phyloP scores from a whole-genome alignment of 2,113 vertebrate genomes.

The Sigmodon hispidus region DNA sequence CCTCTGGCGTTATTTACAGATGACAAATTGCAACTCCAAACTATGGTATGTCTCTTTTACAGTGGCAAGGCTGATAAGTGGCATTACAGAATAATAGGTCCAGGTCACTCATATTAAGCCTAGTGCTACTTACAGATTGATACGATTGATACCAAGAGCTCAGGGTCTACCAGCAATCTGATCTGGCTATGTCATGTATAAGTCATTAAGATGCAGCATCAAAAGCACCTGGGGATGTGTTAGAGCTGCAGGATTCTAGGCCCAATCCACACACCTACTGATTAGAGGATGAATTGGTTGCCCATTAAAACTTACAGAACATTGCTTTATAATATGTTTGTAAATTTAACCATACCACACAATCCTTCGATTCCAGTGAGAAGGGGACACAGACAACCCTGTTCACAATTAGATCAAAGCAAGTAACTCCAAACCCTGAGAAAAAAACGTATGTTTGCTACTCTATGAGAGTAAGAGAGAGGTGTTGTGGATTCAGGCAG shows the following conservation, averaged over 20 bases:
- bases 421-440: neutral
- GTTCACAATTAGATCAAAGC: neutral
- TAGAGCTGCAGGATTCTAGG: neutral
- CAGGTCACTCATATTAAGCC: neutral
- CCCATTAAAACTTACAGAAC: neutral
- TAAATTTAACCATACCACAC: fast-evolving
- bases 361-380: neutral
- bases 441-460: neutral
- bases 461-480: neutral
- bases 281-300: neutral
- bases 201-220: neutral
- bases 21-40: neutral
- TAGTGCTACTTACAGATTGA: neutral
- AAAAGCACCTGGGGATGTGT: neutral
- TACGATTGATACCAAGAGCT: neutral
- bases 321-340: neutral
- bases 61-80: neutral
- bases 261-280: neutral
- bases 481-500: neutral
- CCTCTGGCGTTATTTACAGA: neutral
- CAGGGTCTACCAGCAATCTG: neutral
- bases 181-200: neutral
- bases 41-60: neutral
- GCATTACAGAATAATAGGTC: neutral
- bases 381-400: neutral